phyloP scores from a whole-genome alignment of 2,797 vertebrate genomes.

The Spatula versicolor region DNA sequence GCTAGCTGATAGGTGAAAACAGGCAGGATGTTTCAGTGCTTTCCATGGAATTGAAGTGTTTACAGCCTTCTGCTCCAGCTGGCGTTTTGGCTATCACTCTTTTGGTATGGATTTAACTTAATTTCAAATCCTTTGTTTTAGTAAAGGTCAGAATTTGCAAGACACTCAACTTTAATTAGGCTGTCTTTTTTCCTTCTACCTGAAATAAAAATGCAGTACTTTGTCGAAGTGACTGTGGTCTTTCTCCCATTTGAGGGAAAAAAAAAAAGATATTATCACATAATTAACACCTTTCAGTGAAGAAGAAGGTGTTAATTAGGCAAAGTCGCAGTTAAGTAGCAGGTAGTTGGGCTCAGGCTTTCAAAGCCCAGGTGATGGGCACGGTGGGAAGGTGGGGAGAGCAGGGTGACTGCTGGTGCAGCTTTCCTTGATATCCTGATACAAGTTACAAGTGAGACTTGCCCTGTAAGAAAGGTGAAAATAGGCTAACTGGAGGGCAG shows the following conservation, averaged over 20 bases:
- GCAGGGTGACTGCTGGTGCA: neutral
- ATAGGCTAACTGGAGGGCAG: neutral
- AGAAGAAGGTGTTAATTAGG: conserved; percentile 5
- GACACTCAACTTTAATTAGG: neutral
- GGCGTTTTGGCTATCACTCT: rapidly evolving
- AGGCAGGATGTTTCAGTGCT: neutral
- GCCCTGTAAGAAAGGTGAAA: neutral
- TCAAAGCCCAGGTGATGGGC: neutral
- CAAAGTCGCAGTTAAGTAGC: neutral
- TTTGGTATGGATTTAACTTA: neutral
- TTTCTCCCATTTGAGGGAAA: neutral
- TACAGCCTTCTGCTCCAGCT: neutral
- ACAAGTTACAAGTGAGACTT: neutral
- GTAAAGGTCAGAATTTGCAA: neutral
- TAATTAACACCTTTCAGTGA: conserved; percentile 7
- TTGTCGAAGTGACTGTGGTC: neutral
- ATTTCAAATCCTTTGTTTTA: neutral
- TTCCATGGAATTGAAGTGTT: neutral
- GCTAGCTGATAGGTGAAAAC: neutral
- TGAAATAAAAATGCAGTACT: neutral
- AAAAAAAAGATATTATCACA: neutral
- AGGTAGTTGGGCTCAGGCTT: neutral
- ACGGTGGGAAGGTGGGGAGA: neutral
- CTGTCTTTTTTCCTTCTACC: neutral
- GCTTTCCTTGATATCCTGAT: neutral